Percentiles rank a stretch among this genome's conserved stretches.
These are phyloP conservation scores for Lasaia peninsularis DNA, from an alignment of 1,140 invertebrate genomes.

Conservation along the genomic window DNA sequence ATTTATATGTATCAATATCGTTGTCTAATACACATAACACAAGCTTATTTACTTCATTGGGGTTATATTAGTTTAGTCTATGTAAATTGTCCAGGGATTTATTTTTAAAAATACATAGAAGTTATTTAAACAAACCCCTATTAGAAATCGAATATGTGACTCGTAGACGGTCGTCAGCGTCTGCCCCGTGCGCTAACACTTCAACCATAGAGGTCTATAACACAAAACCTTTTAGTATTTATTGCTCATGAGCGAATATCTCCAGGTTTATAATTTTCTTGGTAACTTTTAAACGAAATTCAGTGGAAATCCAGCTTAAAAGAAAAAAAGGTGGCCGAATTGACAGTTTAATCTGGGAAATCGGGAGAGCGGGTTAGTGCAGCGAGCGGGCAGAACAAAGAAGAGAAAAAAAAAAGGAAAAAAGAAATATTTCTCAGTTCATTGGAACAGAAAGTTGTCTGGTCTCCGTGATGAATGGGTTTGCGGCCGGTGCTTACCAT, in stretches of 20 bases:
- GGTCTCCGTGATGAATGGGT: slow-evolving; percentile 38
- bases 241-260: not conserved
- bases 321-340: slow-evolving; percentile 39
- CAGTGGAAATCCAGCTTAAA: slow-evolving; percentile 14
- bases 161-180: too few species aligned
- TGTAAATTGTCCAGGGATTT: too few species aligned
- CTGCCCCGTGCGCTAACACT: too few species aligned
- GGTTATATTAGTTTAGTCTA: too few species aligned
- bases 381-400: slow-evolving; percentile 20
- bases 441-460: slow-evolving; percentile 39
- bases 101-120: too few species aligned
- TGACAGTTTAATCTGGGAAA: slow-evolving; percentile 64
- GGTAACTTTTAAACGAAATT: not conserved
- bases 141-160: too few species aligned
- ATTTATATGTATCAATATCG: too few species aligned
- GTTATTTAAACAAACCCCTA: too few species aligned
- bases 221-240: not conserved
- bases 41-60: too few species aligned
- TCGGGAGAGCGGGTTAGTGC: slow-evolving; percentile 36
- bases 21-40: too few species aligned
- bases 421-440: slow-evolving; percentile 38
- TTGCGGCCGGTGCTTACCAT: slow-evolving; percentile 27
- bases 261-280: not conserved
- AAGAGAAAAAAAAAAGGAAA: slow-evolving; percentile 19
- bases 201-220: not conserved